phyloP scores from a whole-genome alignment of 2,113 vertebrate species.

The Xyrauchen texanus region DNA sequence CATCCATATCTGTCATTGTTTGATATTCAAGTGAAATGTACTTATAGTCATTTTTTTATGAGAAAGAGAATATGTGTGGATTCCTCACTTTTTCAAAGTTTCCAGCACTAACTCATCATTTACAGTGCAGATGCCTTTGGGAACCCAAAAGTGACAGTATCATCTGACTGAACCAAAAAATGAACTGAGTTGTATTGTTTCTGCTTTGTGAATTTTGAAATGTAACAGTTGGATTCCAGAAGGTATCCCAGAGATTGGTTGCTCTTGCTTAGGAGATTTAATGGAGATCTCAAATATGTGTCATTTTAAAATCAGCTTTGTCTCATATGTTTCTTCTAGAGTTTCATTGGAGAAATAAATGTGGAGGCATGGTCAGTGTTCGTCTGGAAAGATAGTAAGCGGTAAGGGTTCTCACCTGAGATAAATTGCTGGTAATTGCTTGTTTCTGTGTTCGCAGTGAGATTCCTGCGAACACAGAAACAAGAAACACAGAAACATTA shows the following conservation, averaged over 20 bases:
- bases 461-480: too few relatives aligned
- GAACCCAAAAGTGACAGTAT: not conserved
- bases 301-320: too few relatives aligned
- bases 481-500: too few relatives aligned
- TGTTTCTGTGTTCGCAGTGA: too few relatives aligned
- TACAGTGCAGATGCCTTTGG: not conserved
- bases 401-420: too few relatives aligned
- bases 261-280: too few relatives aligned
- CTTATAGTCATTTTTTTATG: not conserved
- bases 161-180: not conserved
- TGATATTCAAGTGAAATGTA: not conserved
- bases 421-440: too few relatives aligned
- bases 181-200: not conserved
- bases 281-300: too few relatives aligned
- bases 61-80: not conserved
- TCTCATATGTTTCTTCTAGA: too few relatives aligned
- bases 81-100: not conserved
- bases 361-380: too few relatives aligned
- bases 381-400: too few relatives aligned
- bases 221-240: not conserved
- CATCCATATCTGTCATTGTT: not conserved
- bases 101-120: not conserved
- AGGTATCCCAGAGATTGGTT: not conserved
- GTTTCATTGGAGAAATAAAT: too few relatives aligned
- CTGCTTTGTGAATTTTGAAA: not conserved